phyloP scores from a whole-genome alignment of 2,888 invertebrate genomes.

The Erebia epiphron region DNA sequence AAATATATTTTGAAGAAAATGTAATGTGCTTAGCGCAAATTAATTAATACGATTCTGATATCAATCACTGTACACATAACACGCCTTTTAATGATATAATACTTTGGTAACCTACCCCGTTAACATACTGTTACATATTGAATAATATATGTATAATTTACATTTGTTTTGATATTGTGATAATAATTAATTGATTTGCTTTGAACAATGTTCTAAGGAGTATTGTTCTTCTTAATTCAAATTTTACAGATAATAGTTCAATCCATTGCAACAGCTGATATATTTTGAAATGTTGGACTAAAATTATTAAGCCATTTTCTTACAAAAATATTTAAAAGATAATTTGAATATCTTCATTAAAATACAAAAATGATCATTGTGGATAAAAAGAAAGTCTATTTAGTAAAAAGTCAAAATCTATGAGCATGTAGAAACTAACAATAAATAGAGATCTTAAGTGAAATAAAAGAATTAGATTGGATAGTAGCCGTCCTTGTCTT shows the following conservation, averaged over 20 bases:
- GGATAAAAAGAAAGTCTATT: background rate
- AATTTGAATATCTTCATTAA: too few relatives aligned
- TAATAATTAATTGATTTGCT: background rate
- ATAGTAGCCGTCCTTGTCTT: slow-evolving; percentile 43
- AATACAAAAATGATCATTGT: too few relatives aligned
- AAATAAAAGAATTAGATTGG: slow-evolving; percentile 28
- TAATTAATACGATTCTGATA: slow-evolving; percentile 30
- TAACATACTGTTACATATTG: background rate
- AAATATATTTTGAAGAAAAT: slow-evolving; percentile 35
- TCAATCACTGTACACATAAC: background rate
- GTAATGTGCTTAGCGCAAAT: slow-evolving; percentile 35
- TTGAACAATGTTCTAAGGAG: too few relatives aligned
- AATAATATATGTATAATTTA: too few relatives aligned
- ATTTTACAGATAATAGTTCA: too few relatives aligned
- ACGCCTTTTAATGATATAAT: background rate
- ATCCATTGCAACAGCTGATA: too few relatives aligned
- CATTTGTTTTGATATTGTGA: too few relatives aligned
- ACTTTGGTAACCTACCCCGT: background rate
- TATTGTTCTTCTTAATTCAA: too few relatives aligned
- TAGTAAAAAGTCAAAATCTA: slow-evolving; percentile 6
- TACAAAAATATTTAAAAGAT: too few relatives aligned
- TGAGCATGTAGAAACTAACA: slow-evolving; percentile 10
- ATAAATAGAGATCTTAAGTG: slow-evolving; percentile 12
- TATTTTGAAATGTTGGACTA: too few relatives aligned
- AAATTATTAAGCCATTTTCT: too few relatives aligned